Conservation (phyloP, 2,113 vertebrate species). For the Helogale parvula region DNA sequence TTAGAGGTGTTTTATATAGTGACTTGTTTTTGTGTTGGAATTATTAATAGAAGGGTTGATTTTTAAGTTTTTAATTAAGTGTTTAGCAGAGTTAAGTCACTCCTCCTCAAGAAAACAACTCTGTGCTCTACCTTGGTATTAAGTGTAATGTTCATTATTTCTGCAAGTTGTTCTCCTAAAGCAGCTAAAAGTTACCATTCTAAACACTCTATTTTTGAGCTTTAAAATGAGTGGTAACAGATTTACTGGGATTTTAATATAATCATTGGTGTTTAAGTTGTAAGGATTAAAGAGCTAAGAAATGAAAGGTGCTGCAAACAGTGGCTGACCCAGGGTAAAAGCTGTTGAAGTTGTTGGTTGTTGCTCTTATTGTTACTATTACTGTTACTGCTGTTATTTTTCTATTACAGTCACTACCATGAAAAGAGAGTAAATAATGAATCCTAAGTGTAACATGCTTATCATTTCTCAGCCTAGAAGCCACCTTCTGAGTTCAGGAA, state of each 20-base stretch:
- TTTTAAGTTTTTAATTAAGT: conserved; percentile 16
- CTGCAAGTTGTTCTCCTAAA: conserved; percentile 1
- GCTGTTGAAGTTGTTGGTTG: neutral
- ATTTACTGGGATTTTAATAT: conserved; percentile 25
- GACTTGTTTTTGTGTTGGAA: conserved; percentile 43
- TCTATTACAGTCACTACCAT: neutral
- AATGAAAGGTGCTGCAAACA: conserved; percentile 29
- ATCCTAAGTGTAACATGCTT: neutral
- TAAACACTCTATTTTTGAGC: conserved; percentile 30
- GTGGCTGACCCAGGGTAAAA: neutral
- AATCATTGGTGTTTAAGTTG: conserved; percentile 11
- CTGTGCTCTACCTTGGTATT: neutral
- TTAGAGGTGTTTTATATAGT: neutral
- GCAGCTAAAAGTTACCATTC: conserved; percentile 5
- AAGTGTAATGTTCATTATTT: conserved; percentile 54
- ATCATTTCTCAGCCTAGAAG: neutral
- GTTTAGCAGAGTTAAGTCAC: conserved; percentile 11
- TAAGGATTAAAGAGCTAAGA: conserved; percentile 41
- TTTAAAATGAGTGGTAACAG: conserved; percentile 39
- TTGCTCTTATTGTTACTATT: neutral
- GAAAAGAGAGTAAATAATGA: conserved; percentile 44
- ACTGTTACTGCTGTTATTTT: neutral
- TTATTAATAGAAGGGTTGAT: neutral
- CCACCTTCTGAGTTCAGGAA: neutral
- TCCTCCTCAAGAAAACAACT: conserved; percentile 16